A percentile compares a stretch with the other conserved stretches of the same genome.
These are phyloP conservation scores for Probaryconus sp. DNA, from an alignment of 1,140 invertebrate species.

Conservation along the genomic window DNA sequence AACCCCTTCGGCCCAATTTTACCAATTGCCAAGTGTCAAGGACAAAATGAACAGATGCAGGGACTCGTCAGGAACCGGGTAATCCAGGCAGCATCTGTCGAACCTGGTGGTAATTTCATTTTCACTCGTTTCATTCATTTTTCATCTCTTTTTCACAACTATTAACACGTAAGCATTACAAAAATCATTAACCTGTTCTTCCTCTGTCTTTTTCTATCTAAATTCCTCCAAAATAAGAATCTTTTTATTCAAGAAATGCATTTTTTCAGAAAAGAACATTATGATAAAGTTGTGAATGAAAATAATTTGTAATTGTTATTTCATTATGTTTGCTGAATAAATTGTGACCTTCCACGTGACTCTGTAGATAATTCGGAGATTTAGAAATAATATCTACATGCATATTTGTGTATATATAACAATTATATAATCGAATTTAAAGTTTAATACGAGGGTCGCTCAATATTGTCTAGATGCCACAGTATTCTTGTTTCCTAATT, in stretches of 20 bases:
- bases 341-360: conserved; percentile 33
- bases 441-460: conserved; percentile 9
- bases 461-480: conserved; percentile 1
- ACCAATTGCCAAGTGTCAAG: conserved; percentile 81
- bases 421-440: conserved; percentile 39
- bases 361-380: conserved; percentile 19
- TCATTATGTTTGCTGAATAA: conserved; percentile 2
- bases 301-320: neutral
- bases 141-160: no score
- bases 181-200: no score
- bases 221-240: no score
- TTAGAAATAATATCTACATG: conserved; percentile 22
- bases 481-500: no score
- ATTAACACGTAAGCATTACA: no score
- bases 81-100: conserved; percentile 81
- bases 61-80: conserved; percentile 79
- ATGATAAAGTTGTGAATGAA: no score
- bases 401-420: neutral
- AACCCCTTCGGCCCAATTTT: conserved; percentile 86
- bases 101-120: conserved; percentile 78
- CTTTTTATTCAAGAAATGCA: no score
- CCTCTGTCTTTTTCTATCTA: no score
- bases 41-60: conserved; percentile 69
- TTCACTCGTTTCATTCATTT: conserved; percentile 62
- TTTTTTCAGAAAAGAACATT: no score